phyloP scores from a whole-genome alignment of 2,797 vertebrate species.

The Philypnodon macrostomus region DNA sequence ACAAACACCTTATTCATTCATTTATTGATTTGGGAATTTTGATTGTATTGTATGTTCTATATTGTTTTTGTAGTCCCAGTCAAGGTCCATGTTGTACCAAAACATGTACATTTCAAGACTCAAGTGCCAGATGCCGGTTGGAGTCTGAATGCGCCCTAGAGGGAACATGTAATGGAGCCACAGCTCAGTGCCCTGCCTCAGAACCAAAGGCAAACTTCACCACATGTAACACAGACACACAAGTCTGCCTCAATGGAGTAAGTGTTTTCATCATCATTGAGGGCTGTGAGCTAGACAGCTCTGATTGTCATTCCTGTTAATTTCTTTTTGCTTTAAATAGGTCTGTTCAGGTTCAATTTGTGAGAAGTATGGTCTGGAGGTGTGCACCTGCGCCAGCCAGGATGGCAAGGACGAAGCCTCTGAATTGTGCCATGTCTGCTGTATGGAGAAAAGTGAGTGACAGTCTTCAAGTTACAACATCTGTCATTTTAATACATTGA shows the following conservation, averaged over 20 bases:
- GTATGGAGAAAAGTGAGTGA: slow-evolving; percentile 94
- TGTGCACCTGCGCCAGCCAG: slow-evolving; percentile 92
- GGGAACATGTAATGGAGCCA: slow-evolving; percentile 87
- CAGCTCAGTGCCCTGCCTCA: slow-evolving; percentile 88
- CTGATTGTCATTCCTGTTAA: slow-evolving; percentile 20
- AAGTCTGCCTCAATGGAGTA: slow-evolving; percentile 98
- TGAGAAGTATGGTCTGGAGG: slow-evolving; percentile 91
- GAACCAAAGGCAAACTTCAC: slow-evolving; percentile 93
- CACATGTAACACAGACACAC: slow-evolving; percentile 91
- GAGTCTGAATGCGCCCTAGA: slow-evolving; percentile 94
- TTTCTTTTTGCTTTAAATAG: slow-evolving; percentile 66
- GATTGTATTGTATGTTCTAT: neutral
- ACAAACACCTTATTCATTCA: too few relatives aligned
- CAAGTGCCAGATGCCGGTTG: slow-evolving; percentile 88
- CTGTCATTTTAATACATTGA: too few relatives aligned
- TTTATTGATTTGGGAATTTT: neutral
- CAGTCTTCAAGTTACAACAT: neutral
- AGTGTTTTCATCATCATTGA: slow-evolving; percentile 36
- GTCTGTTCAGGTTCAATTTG: slow-evolving; percentile 98
- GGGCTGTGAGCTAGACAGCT: slow-evolving; percentile 20
- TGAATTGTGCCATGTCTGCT: slow-evolving; percentile 97
- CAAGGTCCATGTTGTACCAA: slow-evolving; percentile 94
- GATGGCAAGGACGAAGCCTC: slow-evolving; percentile 91
- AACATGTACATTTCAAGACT: slow-evolving; percentile 81
- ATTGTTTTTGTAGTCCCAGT: slow-evolving; percentile 85